These are phyloP conservation scores for Neolamprologus caudopunctatus DNA, from an alignment of 2,113 vertebrate species.

Conservation along the genomic window DNA sequence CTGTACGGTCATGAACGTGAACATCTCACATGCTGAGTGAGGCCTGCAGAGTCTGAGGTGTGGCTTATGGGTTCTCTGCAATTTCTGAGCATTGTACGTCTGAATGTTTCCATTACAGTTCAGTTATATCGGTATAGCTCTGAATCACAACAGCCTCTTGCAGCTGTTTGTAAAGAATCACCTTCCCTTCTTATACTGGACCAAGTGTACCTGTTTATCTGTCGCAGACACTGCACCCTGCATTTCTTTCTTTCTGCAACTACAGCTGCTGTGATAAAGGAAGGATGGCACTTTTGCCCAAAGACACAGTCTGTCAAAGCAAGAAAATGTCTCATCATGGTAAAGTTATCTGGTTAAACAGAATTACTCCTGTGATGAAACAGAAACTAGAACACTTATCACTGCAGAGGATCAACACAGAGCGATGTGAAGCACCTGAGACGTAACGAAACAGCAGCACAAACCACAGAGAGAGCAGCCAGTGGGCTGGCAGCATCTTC, in stretches of 20 bases:
- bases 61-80: not conserved
- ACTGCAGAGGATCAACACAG: not conserved
- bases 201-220: not conserved
- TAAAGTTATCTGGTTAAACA: not conserved
- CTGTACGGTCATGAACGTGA: not conserved
- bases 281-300: not conserved
- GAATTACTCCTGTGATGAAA: not conserved
- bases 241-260: not conserved
- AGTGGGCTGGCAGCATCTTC: not conserved
- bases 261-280: not conserved
- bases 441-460: not conserved
- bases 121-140: not conserved
- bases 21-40: not conserved
- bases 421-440: not conserved
- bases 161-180: not conserved
- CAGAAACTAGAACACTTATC: not conserved
- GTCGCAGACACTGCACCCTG: not conserved
- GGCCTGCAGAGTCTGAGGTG: not conserved
- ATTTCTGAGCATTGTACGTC: not conserved
- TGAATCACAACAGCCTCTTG: not conserved
- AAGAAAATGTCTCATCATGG: not conserved
- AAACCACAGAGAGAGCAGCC: not conserved
- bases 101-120: not conserved
- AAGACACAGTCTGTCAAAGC: not conserved
- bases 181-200: not conserved